Evolutionary conservation across 2,113 vertebrate species (phyloP), one percentile per base, ranked within the genome.

Genomic region (Haemorhous mexicanus): DNA sequence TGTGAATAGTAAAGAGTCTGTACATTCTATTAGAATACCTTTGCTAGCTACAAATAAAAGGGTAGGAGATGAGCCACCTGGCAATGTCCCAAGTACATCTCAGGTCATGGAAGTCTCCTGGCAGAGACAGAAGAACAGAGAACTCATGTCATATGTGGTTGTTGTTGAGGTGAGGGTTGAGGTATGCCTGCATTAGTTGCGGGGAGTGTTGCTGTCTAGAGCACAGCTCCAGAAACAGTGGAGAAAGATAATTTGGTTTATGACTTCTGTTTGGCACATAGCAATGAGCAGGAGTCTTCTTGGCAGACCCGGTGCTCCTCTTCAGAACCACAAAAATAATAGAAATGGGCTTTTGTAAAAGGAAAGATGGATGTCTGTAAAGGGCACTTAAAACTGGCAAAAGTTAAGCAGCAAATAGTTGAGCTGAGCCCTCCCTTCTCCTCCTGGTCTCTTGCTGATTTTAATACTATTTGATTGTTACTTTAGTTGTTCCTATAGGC

Each of bases 301-400:
- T 93, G 87, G 78, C 74, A 87, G 66, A 75, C 23, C 35, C 7
- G 1, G 16, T 33, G 21, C 18, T 84, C 47, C 16, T 47, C 13
- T 85, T 89, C 24, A 92, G 52, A 94, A 74, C 70, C 82, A 85
- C 70, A 89, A 72, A 76, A 56, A 39, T 69, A 94, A 93, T 79
- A 76, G 79, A 88, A 91, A 83, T 59, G 24, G 35, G 70, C 55
- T 90, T 63, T 43, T 79, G 81, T 52, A 69, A 66, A 81, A 93
- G 33, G 37, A 32, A 66, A 80, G 55, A 66, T 59, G 35, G 22
- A 16, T 79, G 11, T 55, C 63, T 79, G n/a, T 17, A 61, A 89
- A 56, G 33, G 61, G 6, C 8, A 19, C 46, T 73, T 43, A 32
- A 84, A 93, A 67, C 28, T 66, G 53, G 70, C 28, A 66, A 4